Evolutionary conservation across 2,113 vertebrate species (phyloP), one percentile per base, ranked within the genome.

Genomic region (Hippocampus zosterae): DNA sequence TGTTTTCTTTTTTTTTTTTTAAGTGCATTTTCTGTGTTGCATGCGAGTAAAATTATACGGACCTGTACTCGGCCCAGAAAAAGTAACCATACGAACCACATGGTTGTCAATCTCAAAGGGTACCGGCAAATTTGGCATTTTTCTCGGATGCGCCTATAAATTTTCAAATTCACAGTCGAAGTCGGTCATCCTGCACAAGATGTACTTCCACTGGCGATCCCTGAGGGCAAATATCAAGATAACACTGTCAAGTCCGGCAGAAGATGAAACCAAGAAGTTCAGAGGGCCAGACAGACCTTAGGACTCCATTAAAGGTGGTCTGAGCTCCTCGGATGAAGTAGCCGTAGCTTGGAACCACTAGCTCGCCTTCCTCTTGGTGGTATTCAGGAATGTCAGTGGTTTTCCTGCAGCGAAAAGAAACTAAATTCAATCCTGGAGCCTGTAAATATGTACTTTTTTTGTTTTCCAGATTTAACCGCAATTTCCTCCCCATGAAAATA

Each of bases 121-220:
- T 33, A 33, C 3, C 4, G 29, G 70, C 75, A 76, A 19, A 3
- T 72, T 65, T 11, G 19, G 3, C 10, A 13, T 13, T 9, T 27
- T 68, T 68, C 44, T 73, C 48, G 60, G 41, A 65, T 1, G 40
- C 1, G 21, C 25, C 61, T 95, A 98, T 69, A 94, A 88, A 67
- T 94, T 98, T 67, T 93, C 90, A 90, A 95, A 99, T 67, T 94
- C 90, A 81, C 97, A 99, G 85, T 99, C 92, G 74, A 94, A 96
- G 41, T 95, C 92, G 53, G 96, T 98, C 96, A 98, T 97, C 79
- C 94, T 93, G 94, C 97, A 99, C 90, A 98, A 86, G 76, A 95
- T 94, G 89, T 97, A 98, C 90, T 98, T 99, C 97, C 97, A 99
- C 77, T 98, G 96, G 41, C 96, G 96, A 87, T 98, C 97, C 90